These are phyloP conservation scores for Hypothenemus hampei DNA, from an alignment of 1,140 invertebrate genomes.

Conservation along the genomic window DNA sequence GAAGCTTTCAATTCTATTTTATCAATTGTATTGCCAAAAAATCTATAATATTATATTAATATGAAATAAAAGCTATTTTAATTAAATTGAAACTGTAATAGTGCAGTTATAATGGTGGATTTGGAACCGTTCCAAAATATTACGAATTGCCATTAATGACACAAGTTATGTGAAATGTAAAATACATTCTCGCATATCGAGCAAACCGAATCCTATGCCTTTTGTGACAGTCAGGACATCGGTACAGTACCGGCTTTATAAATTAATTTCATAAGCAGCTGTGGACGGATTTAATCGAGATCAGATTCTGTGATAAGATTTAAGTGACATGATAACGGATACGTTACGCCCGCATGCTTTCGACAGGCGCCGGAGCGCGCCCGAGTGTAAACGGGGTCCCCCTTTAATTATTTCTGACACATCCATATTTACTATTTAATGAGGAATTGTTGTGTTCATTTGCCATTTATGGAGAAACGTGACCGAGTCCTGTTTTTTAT, in stretches of 20 bases:
- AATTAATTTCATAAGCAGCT: constrained; percentile 22
- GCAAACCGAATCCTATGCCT: too few species aligned
- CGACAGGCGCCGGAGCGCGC: constrained; percentile 12
- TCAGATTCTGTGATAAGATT: constrained; percentile 19
- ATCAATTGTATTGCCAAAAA: background rate
- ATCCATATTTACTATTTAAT: constrained; percentile 11
- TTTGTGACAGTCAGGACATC: too few species aligned
- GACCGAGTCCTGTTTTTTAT: too few species aligned
- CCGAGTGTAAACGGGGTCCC: constrained; percentile 4
- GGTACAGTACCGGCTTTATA: constrained; percentile 14
- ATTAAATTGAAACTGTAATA: too few species aligned
- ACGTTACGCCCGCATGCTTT: constrained; percentile 21
- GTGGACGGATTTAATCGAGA: constrained; percentile 20
- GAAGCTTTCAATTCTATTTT: background rate
- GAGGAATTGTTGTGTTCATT: constrained; percentile 3
- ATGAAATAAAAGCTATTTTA: background rate
- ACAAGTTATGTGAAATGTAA: background rate
- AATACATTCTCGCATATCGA: background rate
- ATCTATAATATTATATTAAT: background rate
- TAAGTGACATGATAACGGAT: constrained; percentile 23
- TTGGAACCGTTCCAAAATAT: background rate
- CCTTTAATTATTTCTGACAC: constrained; percentile 20
- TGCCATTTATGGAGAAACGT: constrained; percentile 2
- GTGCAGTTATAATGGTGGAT: background rate
- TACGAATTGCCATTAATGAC: background rate